Base-by-base conservation (phyloP, 1,140 invertebrate species). In the Zophobas atratus region DNA sequence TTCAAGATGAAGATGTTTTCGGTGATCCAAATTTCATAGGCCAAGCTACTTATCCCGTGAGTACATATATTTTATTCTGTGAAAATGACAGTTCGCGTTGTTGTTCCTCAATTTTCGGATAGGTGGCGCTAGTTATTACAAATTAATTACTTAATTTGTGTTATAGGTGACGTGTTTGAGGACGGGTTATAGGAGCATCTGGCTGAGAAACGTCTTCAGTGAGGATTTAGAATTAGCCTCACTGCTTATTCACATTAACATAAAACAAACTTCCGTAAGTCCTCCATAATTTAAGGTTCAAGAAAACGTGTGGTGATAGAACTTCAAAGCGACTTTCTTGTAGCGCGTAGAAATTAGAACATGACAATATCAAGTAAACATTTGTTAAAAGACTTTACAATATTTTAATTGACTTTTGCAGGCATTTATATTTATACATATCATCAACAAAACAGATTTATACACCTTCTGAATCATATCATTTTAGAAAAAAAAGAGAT, bases 1-100 rank as follows among this genome's bases (percentile, higher is more conserved):
- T 99, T 0, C 94, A 98, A 86, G 98, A 99, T 86, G 98, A 98
- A 87, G 98, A 99, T 86, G 96, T 99, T 89, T 99, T 99, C 89
- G 97, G 97, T 1, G 98, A 99, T 83, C 95, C 95, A 5, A 97
- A 98, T 88, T 98, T 99, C 84, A 94, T 99, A 79, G 98, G 98
- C 2, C 98, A 99, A 89, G 97, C 96, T 39, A 97, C 96, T 39
- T 99, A 94, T 89, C 96, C 98, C 0, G 89, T 98, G 83, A 87
- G 87, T 84, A 36, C 2, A 20, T n/a, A 78, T 76, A 3, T 32
- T n/a, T 67, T 80, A 63, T 86, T 86, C 70, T 76, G 90, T 2
- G 1, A 8, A 35, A 72, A 63, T 48, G 67, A 43, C 5, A 55
- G 35, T 67, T 34, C 33, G 32, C n/a, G 5, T 20, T 20, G 20